Evolutionary conservation across 1,140 invertebrate genomes (phyloP).

Genomic region (Mercenaria mercenaria): DNA sequence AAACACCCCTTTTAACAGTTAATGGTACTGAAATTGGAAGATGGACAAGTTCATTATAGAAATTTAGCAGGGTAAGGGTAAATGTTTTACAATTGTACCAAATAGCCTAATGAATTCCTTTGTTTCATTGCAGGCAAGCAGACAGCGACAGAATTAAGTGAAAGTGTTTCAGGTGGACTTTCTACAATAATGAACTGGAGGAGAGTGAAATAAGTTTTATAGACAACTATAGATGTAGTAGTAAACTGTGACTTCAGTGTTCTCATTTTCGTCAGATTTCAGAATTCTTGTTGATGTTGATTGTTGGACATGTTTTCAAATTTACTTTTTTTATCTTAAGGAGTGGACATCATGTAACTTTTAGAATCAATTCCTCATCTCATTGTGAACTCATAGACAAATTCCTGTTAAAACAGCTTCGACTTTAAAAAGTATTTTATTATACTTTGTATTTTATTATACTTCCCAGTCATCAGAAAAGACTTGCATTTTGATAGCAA

Average conservation of each 20-base stretch:
- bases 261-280: constrained; percentile 15
- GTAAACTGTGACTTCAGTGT: background rate
- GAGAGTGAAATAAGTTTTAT: background rate
- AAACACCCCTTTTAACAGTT: too few relatives aligned
- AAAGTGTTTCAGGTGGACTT: background rate
- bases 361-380: background rate
- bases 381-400: background rate
- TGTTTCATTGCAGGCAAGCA: background rate
- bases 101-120: too few relatives aligned
- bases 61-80: too few relatives aligned
- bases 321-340: background rate
- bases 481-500: background rate
- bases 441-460: background rate
- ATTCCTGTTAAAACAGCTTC: background rate
- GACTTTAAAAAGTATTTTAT: background rate
- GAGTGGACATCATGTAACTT: background rate
- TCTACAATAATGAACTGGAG: background rate
- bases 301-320: constrained; percentile 12
- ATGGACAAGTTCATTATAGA: too few relatives aligned
- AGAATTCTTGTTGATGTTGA: constrained; percentile 15
- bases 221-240: constrained; percentile 14
- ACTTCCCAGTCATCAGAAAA: background rate
- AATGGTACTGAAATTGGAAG: too few relatives aligned
- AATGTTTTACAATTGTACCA: too few relatives aligned
- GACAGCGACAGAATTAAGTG: constrained; percentile 15